phyloP scores from a whole-genome alignment of 2,797 vertebrate genomes.

The Miichthys miiuy region DNA sequence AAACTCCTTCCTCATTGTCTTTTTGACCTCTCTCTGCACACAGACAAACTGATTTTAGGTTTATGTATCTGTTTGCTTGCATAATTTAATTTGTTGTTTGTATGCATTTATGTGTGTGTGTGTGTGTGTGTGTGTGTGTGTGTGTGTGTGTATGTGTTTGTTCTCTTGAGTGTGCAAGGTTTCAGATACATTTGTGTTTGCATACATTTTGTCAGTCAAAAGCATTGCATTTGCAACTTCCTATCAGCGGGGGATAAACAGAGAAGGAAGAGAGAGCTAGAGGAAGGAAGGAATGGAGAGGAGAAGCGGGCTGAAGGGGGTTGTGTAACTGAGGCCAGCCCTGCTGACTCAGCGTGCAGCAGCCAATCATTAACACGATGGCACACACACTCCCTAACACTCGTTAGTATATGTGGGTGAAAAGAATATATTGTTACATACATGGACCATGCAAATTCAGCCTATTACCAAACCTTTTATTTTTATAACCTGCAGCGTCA shows the following conservation, averaged over 20 bases:
- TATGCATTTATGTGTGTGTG: background rate
- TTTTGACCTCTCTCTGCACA: slow-evolving; percentile 8
- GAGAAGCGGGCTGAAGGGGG: slow-evolving; percentile 41
- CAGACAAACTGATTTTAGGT: background rate
- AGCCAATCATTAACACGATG: slow-evolving; percentile 41
- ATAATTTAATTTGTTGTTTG: background rate
- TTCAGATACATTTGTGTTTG: slow-evolving; percentile 6
- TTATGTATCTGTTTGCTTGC: background rate
- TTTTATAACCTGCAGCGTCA: background rate
- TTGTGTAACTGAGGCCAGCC: slow-evolving; percentile 1
- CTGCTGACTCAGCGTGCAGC: slow-evolving; percentile 64
- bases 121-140: background rate
- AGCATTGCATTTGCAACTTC: background rate
- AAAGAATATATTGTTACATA: background rate
- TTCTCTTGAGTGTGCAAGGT: background rate
- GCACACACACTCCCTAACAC: background rate
- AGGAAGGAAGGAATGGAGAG: slow-evolving; percentile 57
- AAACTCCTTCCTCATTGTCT: slow-evolving; percentile 37
- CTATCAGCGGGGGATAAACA: slow-evolving; percentile 3
- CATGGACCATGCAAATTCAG: background rate
- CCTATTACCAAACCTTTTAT: background rate
- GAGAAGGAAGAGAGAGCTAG: slow-evolving; percentile 29
- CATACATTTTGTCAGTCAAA: slow-evolving; percentile 20
- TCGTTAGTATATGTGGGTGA: background rate
- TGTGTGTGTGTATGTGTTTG: background rate